These are phyloP conservation scores for Lycaena phlaeas DNA, from an alignment of 2,888 invertebrate species.

Conservation along the genomic window DNA sequence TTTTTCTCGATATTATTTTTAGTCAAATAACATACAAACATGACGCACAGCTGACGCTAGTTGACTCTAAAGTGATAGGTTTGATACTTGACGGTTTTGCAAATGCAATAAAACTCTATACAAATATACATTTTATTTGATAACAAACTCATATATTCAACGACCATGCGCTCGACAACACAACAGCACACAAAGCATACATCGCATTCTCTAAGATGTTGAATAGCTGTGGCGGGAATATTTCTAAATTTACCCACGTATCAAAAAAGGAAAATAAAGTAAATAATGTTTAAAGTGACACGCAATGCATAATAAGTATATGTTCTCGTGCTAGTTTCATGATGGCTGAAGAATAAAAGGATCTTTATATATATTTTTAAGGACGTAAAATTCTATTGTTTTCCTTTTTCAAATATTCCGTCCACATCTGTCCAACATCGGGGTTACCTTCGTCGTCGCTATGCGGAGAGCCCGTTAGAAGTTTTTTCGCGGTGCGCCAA, in stretches of 20 bases:
- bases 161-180: conserved; percentile 44
- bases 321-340: too few relatives aligned
- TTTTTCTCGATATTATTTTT: too few relatives aligned
- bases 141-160: conserved; percentile 26
- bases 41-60: conserved; percentile 9
- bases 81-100: conserved; percentile 48
- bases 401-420: conserved; percentile 19
- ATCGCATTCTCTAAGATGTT: conserved; percentile 22
- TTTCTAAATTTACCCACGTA: neutral
- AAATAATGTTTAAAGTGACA: too few relatives aligned
- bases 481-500: conserved; percentile 86
- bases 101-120: conserved; percentile 17
- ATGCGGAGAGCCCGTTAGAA: conserved; percentile 78
- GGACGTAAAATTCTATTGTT: too few relatives aligned
- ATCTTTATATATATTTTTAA: too few relatives aligned
- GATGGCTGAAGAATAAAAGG: neutral
- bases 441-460: conserved; percentile 87
- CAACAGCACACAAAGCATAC: conserved; percentile 58
- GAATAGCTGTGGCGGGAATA: conserved; percentile 14
- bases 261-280: neutral
- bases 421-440: conserved; percentile 42
- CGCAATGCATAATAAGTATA: too few relatives aligned
- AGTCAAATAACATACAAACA: conserved; percentile 7
- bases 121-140: conserved; percentile 25
- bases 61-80: conserved; percentile 38